Evolutionary conservation across 1,140 invertebrate genomes (phyloP).

Genomic region (Cyclina sinensis): DNA sequence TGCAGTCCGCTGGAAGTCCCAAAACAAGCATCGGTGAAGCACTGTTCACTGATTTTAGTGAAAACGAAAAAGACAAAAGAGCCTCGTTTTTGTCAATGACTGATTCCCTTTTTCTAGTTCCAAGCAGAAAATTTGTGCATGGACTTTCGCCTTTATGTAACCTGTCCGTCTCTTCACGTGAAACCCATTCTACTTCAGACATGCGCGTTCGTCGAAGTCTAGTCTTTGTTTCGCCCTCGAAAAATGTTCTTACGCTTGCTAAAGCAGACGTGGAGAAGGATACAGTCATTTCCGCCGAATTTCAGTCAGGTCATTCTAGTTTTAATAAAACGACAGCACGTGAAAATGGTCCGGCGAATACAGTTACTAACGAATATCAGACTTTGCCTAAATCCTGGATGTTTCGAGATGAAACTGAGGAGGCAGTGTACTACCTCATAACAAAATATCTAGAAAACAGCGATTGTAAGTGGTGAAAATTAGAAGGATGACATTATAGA

Average conservation of each 20-base stretch:
- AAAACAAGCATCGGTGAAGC: neutral
- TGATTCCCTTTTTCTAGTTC: neutral
- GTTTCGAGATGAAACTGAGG: conserved; percentile 36
- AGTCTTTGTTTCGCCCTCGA: neutral
- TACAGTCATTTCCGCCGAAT: neutral
- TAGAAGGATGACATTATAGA: too few relatives aligned
- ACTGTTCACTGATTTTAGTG: neutral
- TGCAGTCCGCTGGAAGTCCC: neutral
- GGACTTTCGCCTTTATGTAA: conserved; percentile 22
- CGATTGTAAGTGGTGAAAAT: conserved; percentile 13
- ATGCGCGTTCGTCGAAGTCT: neutral
- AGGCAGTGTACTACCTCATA: conserved; percentile 25
- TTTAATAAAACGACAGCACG: neutral
- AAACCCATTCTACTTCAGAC: neutral
- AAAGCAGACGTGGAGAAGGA: too few relatives aligned
- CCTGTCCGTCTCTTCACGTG: neutral
- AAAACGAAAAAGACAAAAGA: neutral
- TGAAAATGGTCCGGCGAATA: neutral
- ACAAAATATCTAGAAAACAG: conserved; percentile 40
- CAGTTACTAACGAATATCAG: neutral
- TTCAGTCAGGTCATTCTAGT: neutral
- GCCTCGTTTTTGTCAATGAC: neutral
- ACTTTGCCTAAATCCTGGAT: neutral
- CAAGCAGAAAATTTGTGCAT: neutral
- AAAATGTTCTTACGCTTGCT: neutral